Conservation (phyloP, 2,113 vertebrate genomes). For the Chloropsis hardwickii region DNA sequence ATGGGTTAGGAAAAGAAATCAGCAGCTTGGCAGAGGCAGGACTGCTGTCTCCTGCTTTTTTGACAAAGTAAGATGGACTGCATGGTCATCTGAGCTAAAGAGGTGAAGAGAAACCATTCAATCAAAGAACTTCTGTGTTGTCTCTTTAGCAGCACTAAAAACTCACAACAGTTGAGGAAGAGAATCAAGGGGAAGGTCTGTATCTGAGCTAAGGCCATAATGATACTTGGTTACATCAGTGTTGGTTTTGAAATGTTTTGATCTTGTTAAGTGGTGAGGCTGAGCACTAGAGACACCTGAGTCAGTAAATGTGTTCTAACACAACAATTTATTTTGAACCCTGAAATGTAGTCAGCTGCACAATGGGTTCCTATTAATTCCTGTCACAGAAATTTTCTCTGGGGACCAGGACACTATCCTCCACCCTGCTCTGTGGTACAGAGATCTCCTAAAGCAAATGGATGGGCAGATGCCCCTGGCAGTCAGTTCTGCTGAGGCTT, state of each 20-base stretch:
- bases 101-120: not conserved
- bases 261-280: not conserved
- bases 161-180: not conserved
- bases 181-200: not conserved
- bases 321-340: not conserved
- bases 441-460: conserved; percentile 32
- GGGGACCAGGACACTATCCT: not conserved
- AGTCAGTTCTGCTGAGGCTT: not conserved
- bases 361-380: not conserved
- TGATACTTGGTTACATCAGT: not conserved
- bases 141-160: not conserved
- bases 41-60: not conserved
- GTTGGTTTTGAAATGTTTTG: not conserved
- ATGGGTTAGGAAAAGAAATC: not conserved
- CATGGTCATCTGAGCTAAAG: not conserved
- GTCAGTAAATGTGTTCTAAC: not conserved
- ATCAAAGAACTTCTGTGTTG: rapidly evolving
- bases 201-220: not conserved
- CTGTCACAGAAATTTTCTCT: not conserved
- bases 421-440: not conserved
- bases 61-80: not conserved
- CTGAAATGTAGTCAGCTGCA: not conserved
- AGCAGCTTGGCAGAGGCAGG: not conserved
- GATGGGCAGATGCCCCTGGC: not conserved
- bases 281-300: not conserved